These are phyloP conservation scores for Trematocara macrostoma DNA, from an alignment of 2,113 vertebrate species.

Conservation along the genomic window DNA sequence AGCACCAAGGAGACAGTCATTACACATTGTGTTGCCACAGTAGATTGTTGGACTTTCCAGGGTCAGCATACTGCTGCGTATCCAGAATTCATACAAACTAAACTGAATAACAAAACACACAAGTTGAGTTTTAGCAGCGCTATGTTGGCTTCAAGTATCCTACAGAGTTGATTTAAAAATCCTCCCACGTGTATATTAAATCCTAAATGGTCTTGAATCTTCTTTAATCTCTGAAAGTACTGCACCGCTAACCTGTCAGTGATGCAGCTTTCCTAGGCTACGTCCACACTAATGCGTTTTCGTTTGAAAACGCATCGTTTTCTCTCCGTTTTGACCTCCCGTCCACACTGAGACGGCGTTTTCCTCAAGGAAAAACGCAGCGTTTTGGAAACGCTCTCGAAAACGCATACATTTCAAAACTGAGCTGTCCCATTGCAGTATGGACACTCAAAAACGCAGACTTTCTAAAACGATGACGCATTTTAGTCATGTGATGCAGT, in stretches of 20 bases:
- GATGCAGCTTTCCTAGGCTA: neutral
- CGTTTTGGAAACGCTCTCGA: neutral
- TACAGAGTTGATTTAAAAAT: neutral
- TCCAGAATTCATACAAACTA: neutral
- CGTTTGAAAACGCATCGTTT: too few species aligned
- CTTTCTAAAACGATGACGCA: neutral
- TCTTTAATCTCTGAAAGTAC: neutral
- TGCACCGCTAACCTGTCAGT: neutral
- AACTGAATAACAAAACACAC: neutral
- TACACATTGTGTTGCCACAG: neutral
- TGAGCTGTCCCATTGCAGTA: neutral
- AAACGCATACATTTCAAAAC: neutral
- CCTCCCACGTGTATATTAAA: neutral
- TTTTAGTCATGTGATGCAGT: neutral
- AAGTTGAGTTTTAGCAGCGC: neutral
- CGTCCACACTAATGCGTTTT: neutral
- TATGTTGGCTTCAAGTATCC: neutral
- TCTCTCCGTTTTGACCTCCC: too few species aligned
- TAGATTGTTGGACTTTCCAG: neutral
- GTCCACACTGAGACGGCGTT: neutral
- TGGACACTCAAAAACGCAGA: neutral
- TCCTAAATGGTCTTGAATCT: neutral
- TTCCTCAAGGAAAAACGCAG: neutral
- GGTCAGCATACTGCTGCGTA: neutral
- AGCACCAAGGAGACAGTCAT: neutral